These are phyloP conservation scores for Thamnaconus septentrionalis DNA, from an alignment of 2,113 vertebrate genomes.

Conservation along the genomic window DNA sequence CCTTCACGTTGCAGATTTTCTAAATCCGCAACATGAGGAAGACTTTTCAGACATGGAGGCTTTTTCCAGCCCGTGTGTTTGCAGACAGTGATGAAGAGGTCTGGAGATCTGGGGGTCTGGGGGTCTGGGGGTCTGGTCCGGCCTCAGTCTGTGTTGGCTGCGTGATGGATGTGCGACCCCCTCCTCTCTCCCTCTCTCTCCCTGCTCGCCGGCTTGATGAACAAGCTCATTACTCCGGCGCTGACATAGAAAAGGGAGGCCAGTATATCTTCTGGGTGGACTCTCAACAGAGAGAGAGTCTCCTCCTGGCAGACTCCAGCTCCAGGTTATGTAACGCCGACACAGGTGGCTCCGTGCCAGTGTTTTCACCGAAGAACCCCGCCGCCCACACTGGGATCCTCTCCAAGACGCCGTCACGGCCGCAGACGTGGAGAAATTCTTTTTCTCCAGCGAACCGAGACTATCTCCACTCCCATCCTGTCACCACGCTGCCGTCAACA, in stretches of 20 bases:
- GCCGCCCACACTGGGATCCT: neutral
- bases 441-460: conserved; percentile 17
- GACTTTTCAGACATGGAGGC: neutral
- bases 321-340: conserved; percentile 45
- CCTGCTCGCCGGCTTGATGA: conserved; percentile 49
- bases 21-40: neutral
- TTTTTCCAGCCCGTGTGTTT: conserved; percentile 3
- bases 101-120: conserved; percentile 17
- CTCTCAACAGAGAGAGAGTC: conserved; percentile 60
- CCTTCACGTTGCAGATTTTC: neutral
- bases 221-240: conserved; percentile 60
- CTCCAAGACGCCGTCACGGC: conserved; percentile 6
- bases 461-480: conserved; percentile 14
- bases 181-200: neutral
- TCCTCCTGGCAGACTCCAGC: conserved; percentile 27
- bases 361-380: conserved; percentile 7
- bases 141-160: conserved; percentile 23
- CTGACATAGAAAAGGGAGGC: conserved; percentile 54
- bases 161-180: conserved; percentile 63
- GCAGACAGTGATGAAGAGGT: conserved; percentile 57
- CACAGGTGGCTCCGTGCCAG: conserved; percentile 16
- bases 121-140: conserved; percentile 29
- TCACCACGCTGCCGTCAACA: conserved; percentile 10
- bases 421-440: conserved; percentile 20
- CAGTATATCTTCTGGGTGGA: conserved; percentile 55